These are phyloP conservation scores for Isurus oxyrinchus DNA, from an alignment of 2,113 vertebrate genomes.

Conservation along the genomic window DNA sequence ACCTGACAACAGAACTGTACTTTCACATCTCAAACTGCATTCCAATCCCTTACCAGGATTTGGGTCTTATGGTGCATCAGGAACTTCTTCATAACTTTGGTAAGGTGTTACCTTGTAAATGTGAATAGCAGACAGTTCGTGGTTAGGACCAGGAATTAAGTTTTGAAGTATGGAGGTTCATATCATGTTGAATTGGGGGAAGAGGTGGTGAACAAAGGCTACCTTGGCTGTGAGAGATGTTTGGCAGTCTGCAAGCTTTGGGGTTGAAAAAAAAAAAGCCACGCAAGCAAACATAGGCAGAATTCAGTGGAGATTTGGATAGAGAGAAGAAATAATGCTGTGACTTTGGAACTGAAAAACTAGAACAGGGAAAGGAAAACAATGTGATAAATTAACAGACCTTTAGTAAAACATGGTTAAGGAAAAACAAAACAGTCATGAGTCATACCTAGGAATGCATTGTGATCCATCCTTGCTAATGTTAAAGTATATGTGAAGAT, in stretches of 20 bases:
- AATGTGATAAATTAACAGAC: neutral
- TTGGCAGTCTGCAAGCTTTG: neutral
- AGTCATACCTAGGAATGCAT: neutral
- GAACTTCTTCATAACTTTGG: neutral
- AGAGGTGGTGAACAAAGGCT: neutral
- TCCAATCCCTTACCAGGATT: neutral
- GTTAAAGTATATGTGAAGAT: neutral
- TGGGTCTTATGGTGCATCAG: too few species aligned
- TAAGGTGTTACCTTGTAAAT: neutral
- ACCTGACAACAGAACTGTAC: neutral
- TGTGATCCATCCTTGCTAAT: neutral
- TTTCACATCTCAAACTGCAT: neutral
- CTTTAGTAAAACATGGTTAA: neutral
- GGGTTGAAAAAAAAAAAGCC: neutral
- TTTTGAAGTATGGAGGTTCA: neutral
- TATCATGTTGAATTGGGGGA: neutral
- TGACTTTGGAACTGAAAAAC: neutral
- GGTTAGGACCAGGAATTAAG: neutral
- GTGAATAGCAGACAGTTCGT: neutral
- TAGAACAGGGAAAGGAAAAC: neutral
- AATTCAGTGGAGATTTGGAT: neutral
- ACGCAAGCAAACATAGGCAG: neutral
- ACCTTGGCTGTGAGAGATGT: neutral
- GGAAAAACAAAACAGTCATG: neutral
- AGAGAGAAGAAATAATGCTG: neutral